Evolutionary conservation across 2,797 vertebrate genomes (phyloP).

Genomic region (Diglossa cyanea): DNA sequence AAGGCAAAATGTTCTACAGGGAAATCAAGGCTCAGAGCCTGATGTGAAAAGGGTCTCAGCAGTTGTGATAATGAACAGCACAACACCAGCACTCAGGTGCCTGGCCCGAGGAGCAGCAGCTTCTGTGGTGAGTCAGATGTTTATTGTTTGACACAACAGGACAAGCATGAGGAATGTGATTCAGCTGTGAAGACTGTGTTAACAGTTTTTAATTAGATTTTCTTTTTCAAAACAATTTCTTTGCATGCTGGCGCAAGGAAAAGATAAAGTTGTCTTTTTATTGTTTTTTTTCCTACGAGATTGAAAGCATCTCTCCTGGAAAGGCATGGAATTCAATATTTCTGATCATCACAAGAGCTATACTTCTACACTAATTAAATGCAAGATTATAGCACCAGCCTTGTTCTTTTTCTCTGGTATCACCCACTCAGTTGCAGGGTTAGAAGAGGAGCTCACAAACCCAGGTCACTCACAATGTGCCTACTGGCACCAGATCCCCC

Average conservation of each 20-base stretch:
- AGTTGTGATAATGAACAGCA: background rate
- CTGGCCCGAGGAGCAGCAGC: background rate
- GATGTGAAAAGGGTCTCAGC: background rate
- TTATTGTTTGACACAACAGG: background rate
- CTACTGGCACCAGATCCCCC: background rate
- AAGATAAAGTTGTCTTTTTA: background rate
- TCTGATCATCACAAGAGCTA: background rate
- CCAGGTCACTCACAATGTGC: rapidly evolving
- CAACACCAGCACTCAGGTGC: background rate
- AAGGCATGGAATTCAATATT: background rate
- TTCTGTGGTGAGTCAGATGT: background rate
- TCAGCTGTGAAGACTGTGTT: background rate
- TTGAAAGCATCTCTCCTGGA: background rate
- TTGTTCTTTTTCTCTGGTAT: background rate
- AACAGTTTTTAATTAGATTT: conserved; percentile 35
- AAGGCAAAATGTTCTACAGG: background rate
- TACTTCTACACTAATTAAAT: background rate
- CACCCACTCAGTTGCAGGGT: background rate
- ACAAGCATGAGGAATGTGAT: background rate
- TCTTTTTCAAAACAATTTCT: background rate
- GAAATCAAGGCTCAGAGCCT: background rate
- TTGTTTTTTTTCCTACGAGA: background rate
- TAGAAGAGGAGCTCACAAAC: background rate
- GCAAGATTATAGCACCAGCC: background rate
- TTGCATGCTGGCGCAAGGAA: background rate